Evolutionary conservation across 2,888 invertebrate genomes (phyloP).

Genomic region (Apamea epomidion): DNA sequence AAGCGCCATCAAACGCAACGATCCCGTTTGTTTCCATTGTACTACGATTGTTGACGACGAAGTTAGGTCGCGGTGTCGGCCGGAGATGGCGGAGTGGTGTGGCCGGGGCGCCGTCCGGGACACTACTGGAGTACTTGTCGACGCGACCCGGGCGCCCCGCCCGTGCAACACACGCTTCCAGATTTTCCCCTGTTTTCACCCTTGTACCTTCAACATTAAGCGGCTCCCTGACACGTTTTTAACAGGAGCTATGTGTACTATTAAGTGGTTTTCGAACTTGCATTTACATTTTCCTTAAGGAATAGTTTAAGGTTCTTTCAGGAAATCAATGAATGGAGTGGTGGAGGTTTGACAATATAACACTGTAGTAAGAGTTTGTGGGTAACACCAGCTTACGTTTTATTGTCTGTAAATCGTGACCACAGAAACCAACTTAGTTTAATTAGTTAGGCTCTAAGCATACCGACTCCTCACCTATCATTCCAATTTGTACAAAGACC

Average conservation of each 20-base stretch:
- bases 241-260: constrained; percentile 46
- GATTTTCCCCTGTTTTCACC: constrained; percentile 71
- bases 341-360: neutral
- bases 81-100: constrained; percentile 57
- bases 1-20: constrained; percentile 72
- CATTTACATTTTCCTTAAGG: neutral
- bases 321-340: constrained; percentile 4
- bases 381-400: neutral
- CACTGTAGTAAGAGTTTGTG: neutral
- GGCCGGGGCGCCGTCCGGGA: constrained; percentile 75
- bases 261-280: constrained; percentile 21
- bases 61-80: constrained; percentile 69
- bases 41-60: constrained; percentile 69
- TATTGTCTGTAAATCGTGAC: neutral
- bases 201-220: constrained; percentile 74
- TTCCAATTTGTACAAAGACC: neutral
- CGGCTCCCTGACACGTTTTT: constrained; percentile 60
- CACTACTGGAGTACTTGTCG: constrained; percentile 71
- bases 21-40: constrained; percentile 77
- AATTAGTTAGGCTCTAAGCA: neutral
- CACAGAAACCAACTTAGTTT: neutral
- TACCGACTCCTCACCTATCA: neutral
- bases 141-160: constrained; percentile 70
- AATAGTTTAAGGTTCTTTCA: neutral
- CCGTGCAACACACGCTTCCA: constrained; percentile 63